phyloP scores from a whole-genome alignment of 2,888 invertebrate genomes.

The Beris morrisii region DNA sequence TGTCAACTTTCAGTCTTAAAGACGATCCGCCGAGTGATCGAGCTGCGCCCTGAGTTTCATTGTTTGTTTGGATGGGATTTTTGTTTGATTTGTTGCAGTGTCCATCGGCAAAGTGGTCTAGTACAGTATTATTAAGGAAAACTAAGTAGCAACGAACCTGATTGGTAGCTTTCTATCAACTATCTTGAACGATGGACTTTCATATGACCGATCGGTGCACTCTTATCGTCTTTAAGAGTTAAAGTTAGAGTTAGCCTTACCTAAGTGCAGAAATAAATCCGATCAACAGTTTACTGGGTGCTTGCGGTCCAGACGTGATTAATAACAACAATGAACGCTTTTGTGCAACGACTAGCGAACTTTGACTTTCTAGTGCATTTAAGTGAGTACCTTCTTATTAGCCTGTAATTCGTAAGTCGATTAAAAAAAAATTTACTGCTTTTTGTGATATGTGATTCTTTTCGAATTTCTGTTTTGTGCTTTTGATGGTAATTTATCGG shows the following conservation, averaged over 20 bases:
- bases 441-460: conserved; percentile 11
- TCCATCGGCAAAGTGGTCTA: no score
- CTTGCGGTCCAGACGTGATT: conserved; percentile 1
- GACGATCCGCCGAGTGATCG: not conserved
- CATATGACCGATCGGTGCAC: conserved; percentile 18
- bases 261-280: no score
- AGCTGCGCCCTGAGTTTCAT: no score
- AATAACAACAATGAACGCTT: conserved; percentile 13
- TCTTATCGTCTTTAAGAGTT: no score
- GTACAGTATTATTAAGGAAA: no score
- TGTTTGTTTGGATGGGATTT: no score
- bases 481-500: not conserved
- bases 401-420: no score
- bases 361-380: conserved; percentile 25
- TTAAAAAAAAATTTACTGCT: not conserved
- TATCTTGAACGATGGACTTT: conserved; percentile 12
- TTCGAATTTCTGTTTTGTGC: conserved; percentile 2
- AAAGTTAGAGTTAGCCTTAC: no score
- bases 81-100: no score
- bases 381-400: conserved; percentile 13
- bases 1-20: conserved; percentile 25
- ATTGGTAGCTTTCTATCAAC: conserved; percentile 26
- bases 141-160: conserved; percentile 4
- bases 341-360: conserved; percentile 22
- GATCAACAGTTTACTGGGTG: conserved; percentile 8